These are phyloP conservation scores for Branchinecta lindahli DNA, from an alignment of 1,140 invertebrate genomes.

Conservation along the genomic window DNA sequence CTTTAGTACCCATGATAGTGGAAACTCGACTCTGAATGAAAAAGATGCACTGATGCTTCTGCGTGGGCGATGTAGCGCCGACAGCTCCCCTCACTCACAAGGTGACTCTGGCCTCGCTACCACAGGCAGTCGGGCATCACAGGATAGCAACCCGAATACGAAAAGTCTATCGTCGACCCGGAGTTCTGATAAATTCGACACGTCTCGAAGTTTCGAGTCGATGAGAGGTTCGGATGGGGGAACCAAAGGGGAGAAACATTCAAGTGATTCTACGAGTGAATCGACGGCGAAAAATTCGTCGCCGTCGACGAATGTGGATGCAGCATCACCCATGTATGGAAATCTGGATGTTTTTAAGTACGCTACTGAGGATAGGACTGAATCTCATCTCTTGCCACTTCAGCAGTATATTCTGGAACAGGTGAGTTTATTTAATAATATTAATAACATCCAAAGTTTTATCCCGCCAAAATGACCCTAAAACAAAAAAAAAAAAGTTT, in stretches of 20 bases:
- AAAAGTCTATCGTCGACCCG: background rate
- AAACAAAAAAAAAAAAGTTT: too few relatives aligned
- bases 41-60: slow-evolving; percentile 19
- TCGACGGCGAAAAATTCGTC: background rate
- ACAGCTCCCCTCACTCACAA: slow-evolving; percentile 26
- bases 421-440: slow-evolving; percentile 25
- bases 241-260: background rate
- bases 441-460: too few relatives aligned
- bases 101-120: slow-evolving; percentile 26
- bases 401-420: slow-evolving; percentile 78
- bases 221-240: background rate
- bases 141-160: slow-evolving; percentile 21
- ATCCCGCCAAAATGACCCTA: too few relatives aligned
- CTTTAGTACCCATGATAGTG: slow-evolving; percentile 23
- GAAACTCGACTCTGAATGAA: slow-evolving; percentile 23
- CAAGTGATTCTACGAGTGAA: slow-evolving; percentile 10
- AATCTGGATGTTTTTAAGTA: slow-evolving; percentile 44
- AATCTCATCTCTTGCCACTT: slow-evolving; percentile 56
- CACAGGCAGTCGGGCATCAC: slow-evolving; percentile 26
- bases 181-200: background rate
- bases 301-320: background rate
- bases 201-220: background rate
- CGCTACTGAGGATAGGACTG: slow-evolving; percentile 36
- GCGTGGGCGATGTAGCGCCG: slow-evolving; percentile 22
- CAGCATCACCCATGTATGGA: slow-evolving; percentile 43